Evolutionary conservation across 2,113 vertebrate genomes (phyloP).

Genomic region (Grantiella picta): DNA sequence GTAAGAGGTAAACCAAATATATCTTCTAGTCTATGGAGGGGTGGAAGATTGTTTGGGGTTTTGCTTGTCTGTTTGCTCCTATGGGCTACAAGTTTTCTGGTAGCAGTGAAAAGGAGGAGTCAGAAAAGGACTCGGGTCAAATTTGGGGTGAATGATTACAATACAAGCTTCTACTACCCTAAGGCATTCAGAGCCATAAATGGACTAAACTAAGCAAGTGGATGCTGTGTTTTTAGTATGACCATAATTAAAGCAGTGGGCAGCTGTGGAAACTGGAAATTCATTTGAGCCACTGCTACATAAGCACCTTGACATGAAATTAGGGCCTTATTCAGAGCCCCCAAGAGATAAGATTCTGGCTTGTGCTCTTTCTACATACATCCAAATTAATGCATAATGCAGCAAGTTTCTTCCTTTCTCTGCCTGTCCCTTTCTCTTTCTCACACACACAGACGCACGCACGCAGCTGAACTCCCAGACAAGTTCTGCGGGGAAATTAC

Average conservation of each 20-base stretch:
- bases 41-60: background rate
- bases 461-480: conserved; percentile 36
- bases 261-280: background rate
- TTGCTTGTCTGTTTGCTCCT: background rate
- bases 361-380: conserved; percentile 33
- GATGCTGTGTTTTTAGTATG: background rate
- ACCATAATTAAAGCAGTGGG: background rate
- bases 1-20: background rate
- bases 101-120: background rate
- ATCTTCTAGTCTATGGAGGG: background rate
- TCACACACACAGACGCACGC: background rate
- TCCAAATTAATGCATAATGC: conserved; percentile 51
- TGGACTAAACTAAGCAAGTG: background rate
- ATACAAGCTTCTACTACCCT: background rate
- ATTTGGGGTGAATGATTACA: background rate
- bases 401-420: conserved; percentile 9
- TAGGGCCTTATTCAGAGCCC: background rate
- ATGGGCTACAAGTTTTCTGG: background rate
- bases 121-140: background rate
- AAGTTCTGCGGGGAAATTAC: conserved; percentile 40
- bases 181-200: background rate
- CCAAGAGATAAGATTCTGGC: conserved; percentile 12
- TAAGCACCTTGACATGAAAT: background rate
- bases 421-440: conserved; percentile 31
- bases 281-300: background rate